Base-by-base conservation (phyloP, 2,113 vertebrate species). In the Hirundichthys speculiger region DNA sequence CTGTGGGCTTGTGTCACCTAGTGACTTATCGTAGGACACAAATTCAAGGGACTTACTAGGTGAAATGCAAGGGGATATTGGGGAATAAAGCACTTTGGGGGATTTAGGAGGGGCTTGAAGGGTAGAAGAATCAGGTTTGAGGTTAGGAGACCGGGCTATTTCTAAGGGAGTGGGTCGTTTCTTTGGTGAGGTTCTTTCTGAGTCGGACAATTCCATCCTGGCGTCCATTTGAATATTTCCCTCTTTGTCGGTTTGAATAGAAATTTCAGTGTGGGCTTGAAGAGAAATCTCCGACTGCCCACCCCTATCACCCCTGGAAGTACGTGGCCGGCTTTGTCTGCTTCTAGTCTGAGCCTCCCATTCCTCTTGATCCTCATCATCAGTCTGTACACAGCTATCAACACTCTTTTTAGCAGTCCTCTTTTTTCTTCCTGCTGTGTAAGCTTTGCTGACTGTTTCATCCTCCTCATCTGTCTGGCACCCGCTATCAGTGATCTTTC, bases 381-480 rank as follows among this genome's bases (percentile, higher is more conserved):
- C 97, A 2, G 98, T 99, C 88, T 99, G 98, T 53, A 98, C 96
- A 72, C 98, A 96, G 1, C 96, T 98, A 82, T 99, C 98, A 41
- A 99, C 95, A 41, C 97, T 95, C 79, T 97, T 99, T 87, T 96
- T 98, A 61, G 40, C 64, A 51, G 59, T 91, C 71, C 68, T 85
- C 91, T 93, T 98, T 61, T 94, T 94, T 64, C 96, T 94, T 64
- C 95, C 93, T 39, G 92, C 94, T 16, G 92, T 75, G 16, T 95
- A 99, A 50, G 91, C 92, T 80, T 95, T 94, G 63, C 96, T 96
- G 16, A 93, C 80, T 15, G 89, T 40, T 40, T 91, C 93, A 2
- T 98, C 98, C 82, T 99, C 97, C 49, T 98, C 96, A 57, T 99
- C 97, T 2, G 97, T 99, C 84, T 99, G 98, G 8, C 98, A 96